Base-by-base conservation (phyloP, 2,888 invertebrate species). In the Trichogramma dendrolimi region DNA sequence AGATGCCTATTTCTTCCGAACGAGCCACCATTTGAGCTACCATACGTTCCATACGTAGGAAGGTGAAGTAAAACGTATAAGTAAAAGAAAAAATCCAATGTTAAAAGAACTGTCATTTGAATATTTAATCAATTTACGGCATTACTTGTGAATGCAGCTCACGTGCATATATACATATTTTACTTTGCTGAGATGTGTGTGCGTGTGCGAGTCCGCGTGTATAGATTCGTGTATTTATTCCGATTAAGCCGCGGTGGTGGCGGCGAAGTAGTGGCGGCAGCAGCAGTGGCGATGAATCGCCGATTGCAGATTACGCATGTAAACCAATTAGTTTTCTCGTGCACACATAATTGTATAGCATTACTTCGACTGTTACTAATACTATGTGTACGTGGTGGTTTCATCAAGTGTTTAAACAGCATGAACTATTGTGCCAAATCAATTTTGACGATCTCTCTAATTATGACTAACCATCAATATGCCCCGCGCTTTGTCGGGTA, bases 251-350 rank as follows among this genome's bases (percentile, higher is more conserved):
- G 44, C 27, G 8, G 52, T 43, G 57, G 10, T 27, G 27, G 27
- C 51, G 27, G 43, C 40, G 40, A 11, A n/a, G 27, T 27, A 27
- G 27, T 27, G 27, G 27, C 27, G 27, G 27, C 54, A 40, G 10
- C 43, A 14, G 4, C 8, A 48, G 5, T 42, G 38, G 14, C 48
- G 42, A 53, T 56, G 49, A 8, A 58, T 27, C 27, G 44, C 50
- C 60, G 60, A 63, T 60, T 60, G 53, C 43, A 60, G 60, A 55
- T 63, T 60, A 53, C 57, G 58, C 47, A 43, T 63, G 63, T 60
- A 63, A 60, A 63, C 60, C 60, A 60, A 58, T 63, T 63, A 58
- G 57, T 58, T 14, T 47, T 47, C 57, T 41, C 46, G 58, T 57
- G 48, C 48, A 44, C 54, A 54, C 7, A 50, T 63, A 58, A 63